Evolutionary conservation across 2,888 invertebrate genomes (phyloP).

Genomic region (Microplitis manilae): DNA sequence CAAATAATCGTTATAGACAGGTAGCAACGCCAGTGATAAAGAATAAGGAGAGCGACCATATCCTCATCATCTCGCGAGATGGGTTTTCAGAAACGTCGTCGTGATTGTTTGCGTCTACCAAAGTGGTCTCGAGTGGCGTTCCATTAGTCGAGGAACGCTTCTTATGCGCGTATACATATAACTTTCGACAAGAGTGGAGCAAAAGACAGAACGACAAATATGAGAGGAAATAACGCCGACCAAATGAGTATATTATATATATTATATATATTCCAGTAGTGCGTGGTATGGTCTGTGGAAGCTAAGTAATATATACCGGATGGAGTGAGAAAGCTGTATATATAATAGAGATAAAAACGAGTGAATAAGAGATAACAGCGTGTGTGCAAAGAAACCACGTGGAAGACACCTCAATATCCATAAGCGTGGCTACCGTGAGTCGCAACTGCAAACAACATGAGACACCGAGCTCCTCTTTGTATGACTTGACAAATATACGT

Average conservation of each 20-base stretch:
- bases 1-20: slow-evolving; percentile 40
- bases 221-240: neutral
- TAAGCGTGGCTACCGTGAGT: slow-evolving; percentile 66
- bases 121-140: slow-evolving; percentile 70
- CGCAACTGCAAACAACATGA: slow-evolving; percentile 63
- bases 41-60: slow-evolving; percentile 43
- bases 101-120: slow-evolving; percentile 67
- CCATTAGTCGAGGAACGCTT: slow-evolving; percentile 62
- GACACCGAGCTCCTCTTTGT: neutral
- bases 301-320: slow-evolving; percentile 22
- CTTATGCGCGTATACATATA: slow-evolving; percentile 9
- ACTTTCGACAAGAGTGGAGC: slow-evolving; percentile 19
- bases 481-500: slow-evolving; percentile 36
- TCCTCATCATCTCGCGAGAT: slow-evolving; percentile 49
- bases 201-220: neutral
- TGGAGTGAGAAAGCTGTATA: slow-evolving; percentile 9
- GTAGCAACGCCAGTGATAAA: neutral
- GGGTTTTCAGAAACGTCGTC: slow-evolving; percentile 69
- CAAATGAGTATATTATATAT: neutral
- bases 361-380: slow-evolving; percentile 44
- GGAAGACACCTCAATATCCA: slow-evolving; percentile 66
- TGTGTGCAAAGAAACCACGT: slow-evolving; percentile 68
- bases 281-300: slow-evolving; percentile 1
- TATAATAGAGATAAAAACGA: neutral
- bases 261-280: slow-evolving; percentile 21